Evolutionary conservation across 2,113 vertebrate genomes (phyloP), one percentile per base, ranked within the genome.

Genomic region (Seriola aureovittata): DNA sequence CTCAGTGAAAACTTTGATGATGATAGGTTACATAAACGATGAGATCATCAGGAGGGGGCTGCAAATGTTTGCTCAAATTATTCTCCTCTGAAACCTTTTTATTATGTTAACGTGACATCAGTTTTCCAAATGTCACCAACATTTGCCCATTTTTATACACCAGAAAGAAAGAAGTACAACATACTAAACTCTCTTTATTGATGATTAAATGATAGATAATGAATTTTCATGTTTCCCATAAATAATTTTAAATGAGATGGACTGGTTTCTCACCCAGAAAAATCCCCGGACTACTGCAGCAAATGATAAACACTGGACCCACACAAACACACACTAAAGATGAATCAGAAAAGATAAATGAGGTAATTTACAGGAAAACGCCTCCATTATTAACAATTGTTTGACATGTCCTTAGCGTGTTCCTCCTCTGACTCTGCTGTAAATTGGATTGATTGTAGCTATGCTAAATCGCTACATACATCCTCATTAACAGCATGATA

Each of bases 321-420:
- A 16, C 58, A 19, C 68, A 81, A 44, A 71, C 36, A 74, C 3
- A n/a, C 21, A 29, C 17, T 12, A 12, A 75, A 23, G 79, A 80
- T 36, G n/a, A 73, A 66, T 16, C 60, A 50, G 13, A 36, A 42
- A 75, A 78, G 78, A 86, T 79, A 12, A 86, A 89, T 82, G 34
- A 82, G 50, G 55, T 84, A 1, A 86, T 81, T 84, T 67, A 64
- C 0, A 60, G 36, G 14, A 74, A 57, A 84, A 71, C 78, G 34
- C 14, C n/a, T 66, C 42, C 54, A 60, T 82, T 73, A 78, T 60
- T 74, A 80, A 58, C 42, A 77, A 82, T 82, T 46, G n/a, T 74
- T 7, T 67, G 71, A 68, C 19, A 29, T 63, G 81, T 88, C 84
- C 79, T 85, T 9, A 72, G 60, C 5, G 46, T 60, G 74, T 79